phyloP scores from a whole-genome alignment of 1,140 invertebrate genomes.

The Calephelis nemesis region DNA sequence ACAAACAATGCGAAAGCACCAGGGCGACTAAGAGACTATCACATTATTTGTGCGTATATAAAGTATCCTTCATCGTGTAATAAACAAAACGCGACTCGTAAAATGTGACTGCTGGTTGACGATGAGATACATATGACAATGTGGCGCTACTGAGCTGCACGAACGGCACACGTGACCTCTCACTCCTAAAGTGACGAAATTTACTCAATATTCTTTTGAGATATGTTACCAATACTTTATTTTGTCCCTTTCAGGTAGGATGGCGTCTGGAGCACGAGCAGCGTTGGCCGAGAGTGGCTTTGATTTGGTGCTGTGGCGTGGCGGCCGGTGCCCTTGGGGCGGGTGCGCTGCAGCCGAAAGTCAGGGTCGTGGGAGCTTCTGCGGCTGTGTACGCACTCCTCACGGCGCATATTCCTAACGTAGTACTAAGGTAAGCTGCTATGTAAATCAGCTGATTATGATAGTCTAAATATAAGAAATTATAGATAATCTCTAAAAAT shows the following conservation, averaged over 20 bases:
- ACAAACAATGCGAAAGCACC: too few relatives aligned
- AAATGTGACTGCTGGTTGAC: too few relatives aligned
- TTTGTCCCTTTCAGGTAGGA: slow-evolving; percentile 45
- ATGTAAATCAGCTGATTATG: neutral
- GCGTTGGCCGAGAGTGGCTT: slow-evolving; percentile 85
- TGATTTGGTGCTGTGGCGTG: slow-evolving; percentile 86
- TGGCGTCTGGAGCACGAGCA: slow-evolving; percentile 89
- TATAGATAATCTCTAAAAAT: too few relatives aligned
- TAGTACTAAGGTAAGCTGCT: slow-evolving; percentile 81
- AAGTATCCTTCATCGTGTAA: too few relatives aligned
- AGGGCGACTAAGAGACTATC: too few relatives aligned
- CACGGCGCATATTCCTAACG: slow-evolving; percentile 93
- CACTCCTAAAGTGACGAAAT: too few relatives aligned
- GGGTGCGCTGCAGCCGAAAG: slow-evolving; percentile 87
- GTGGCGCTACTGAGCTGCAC: too few relatives aligned
- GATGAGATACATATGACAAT: too few relatives aligned
- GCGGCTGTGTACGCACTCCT: slow-evolving; percentile 97
- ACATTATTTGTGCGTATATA: too few relatives aligned
- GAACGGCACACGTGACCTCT: too few relatives aligned
- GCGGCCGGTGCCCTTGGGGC: slow-evolving; percentile 87
- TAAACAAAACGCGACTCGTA: too few relatives aligned
- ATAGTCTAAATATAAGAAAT: neutral
- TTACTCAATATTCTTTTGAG: too few relatives aligned
- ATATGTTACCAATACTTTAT: neutral
- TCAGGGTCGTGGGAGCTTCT: slow-evolving; percentile 92